A percentile compares a stretch with the other conserved stretches of the same genome.
Evolutionary conservation across 2,797 vertebrate genomes (phyloP).

Genomic region (Semotilus atromaculatus): DNA sequence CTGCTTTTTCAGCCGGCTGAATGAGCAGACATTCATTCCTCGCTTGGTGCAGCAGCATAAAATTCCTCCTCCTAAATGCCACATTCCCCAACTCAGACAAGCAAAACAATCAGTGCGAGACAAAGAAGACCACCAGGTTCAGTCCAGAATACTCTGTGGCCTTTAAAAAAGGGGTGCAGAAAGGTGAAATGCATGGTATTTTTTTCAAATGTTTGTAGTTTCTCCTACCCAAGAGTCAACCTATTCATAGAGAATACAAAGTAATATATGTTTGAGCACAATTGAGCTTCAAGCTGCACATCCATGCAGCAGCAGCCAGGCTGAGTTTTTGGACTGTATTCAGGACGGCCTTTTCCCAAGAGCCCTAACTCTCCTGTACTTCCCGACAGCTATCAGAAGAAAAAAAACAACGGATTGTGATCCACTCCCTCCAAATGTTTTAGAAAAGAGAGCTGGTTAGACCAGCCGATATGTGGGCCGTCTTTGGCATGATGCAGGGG

Average conservation of each 20-base stretch:
- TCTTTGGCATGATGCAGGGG: slow-evolving; percentile 10
- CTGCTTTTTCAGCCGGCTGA: slow-evolving; percentile 7
- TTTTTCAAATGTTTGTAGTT: not conserved
- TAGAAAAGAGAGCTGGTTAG: slow-evolving; percentile 9
- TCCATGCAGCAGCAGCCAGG: slow-evolving; percentile 7
- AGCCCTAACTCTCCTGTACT: slow-evolving; percentile 13
- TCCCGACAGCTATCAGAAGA: slow-evolving; percentile 1
- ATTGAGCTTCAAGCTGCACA: slow-evolving; percentile 20
- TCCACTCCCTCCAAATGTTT: slow-evolving; percentile 22
- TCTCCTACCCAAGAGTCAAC: not conserved
- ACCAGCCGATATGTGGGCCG: slow-evolving; percentile 23
- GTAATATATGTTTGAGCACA: slow-evolving; percentile 9
- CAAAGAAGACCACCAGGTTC: slow-evolving; percentile 18
- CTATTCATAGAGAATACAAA: slow-evolving; percentile 2
- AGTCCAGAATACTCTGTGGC: not conserved
- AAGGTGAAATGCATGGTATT: not conserved
- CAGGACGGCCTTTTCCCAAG: not conserved
- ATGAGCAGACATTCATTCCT: slow-evolving; percentile 18
- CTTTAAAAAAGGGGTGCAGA: not conserved
- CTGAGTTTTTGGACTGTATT: slow-evolving; percentile 24
- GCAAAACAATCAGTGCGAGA: slow-evolving; percentile 39
- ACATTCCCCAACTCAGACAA: slow-evolving; percentile 34
- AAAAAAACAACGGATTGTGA: not conserved
- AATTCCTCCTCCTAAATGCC: slow-evolving; percentile 47
- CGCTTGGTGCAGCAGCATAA: not conserved